Evolutionary conservation across 35 echinoderm and acorn worm species (phyloP), one percentile per base, ranked within the genome.

Genomic region (Nesometra sesokonis): DNA sequence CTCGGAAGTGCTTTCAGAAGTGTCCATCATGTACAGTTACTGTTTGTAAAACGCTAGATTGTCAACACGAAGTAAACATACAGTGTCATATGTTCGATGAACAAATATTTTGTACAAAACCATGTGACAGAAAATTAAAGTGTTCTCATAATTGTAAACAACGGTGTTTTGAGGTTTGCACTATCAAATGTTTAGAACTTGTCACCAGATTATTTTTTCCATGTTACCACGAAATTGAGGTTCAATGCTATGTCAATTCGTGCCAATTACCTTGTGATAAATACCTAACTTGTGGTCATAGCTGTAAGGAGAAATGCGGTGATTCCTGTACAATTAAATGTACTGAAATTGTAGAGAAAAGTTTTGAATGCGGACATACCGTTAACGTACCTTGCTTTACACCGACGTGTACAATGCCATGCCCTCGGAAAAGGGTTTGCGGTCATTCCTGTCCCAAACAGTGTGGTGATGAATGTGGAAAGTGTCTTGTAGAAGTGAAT

Each of bases 11-110:
- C 13, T 33, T 33, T 57, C 21, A 15, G 11, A 15, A 4, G 39
- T 95, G 93, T 39, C 32, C 19, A 4, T 29, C 23, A 5, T 89
- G 87, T 43, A 34, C 17, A 30, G 57, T 84, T 23, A 78, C 30
- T 19, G 77, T 93, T 38, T 31, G 37, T 0, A 89, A 85, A 43
- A n/a, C 36, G 0, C 52, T 88, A 23, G 43, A 84, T 13, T 86
- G 79, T 67, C 34, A 9, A 21, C 87, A 93, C 30, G 47, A 76
- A 30, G 31, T 32, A 29, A 29, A 32, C 21, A 67, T 39, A 38
- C 29, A 86, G 29, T 93, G 91, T 32, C 13, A 33, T 32, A 31
- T 17, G 3, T 78, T 67, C 19, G 34, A 39, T 0, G 27, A 17
- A 1, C 29, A 19, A 3, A 78, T 83, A 21, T 31, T 9, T 27